phyloP scores from a whole-genome alignment of 2,888 invertebrate genomes.

The Polymixis flavicincta region DNA sequence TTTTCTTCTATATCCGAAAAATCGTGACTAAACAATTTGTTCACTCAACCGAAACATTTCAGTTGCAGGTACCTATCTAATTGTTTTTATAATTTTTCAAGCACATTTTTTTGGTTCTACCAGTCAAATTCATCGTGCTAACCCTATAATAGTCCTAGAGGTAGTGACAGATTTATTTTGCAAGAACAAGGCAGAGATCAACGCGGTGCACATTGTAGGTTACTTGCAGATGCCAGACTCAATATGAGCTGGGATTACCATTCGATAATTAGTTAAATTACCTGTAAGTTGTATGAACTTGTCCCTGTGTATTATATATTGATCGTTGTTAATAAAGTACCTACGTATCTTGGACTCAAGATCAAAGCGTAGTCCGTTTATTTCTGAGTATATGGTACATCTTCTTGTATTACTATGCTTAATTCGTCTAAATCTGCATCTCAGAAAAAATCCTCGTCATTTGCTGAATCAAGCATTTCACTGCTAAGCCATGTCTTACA shows the following conservation, averaged over 20 bases:
- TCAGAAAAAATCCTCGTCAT: not conserved
- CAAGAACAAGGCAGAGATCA: constrained; percentile 49
- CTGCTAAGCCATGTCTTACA: constrained; percentile 16
- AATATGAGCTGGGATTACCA: constrained; percentile 34
- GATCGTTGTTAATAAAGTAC: too few relatives aligned
- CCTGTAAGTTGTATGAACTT: not conserved
- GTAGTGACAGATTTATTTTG: constrained; percentile 57
- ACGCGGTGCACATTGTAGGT: constrained; percentile 32
- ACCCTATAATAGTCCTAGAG: constrained; percentile 31
- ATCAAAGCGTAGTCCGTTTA: not conserved
- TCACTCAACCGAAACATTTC: not conserved
- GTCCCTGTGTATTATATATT: not conserved
- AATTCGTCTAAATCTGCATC: not conserved
- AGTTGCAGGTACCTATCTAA: not conserved
- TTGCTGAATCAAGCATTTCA: constrained; percentile 29
- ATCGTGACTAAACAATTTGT: not conserved
- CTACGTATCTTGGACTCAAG: too few relatives aligned
- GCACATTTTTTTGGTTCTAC: not conserved
- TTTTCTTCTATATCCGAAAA: too few relatives aligned
- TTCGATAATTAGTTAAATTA: constrained; percentile 41
- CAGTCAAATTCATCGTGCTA: constrained; percentile 11
- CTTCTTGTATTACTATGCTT: not conserved
- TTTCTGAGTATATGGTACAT: too few relatives aligned
- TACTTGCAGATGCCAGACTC: constrained; percentile 32
- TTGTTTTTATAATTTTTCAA: not conserved